These are phyloP conservation scores for Rhopalosiphum maidis DNA, from an alignment of 1,140 invertebrate species.

Conservation along the genomic window DNA sequence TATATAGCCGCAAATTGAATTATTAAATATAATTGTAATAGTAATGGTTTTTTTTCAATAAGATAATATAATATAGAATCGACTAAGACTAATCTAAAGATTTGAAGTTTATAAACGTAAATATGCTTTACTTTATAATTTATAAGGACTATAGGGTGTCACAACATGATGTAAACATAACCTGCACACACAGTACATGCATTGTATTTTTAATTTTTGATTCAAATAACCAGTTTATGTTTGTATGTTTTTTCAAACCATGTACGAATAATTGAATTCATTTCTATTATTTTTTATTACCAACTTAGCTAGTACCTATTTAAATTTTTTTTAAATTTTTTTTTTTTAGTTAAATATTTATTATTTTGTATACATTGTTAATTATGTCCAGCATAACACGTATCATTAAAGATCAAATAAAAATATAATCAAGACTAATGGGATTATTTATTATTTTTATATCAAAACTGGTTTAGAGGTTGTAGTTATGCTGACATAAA, in stretches of 20 bases:
- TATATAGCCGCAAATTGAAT: background rate
- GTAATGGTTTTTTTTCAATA: too few species aligned
- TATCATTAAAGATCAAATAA: background rate
- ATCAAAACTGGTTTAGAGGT: background rate
- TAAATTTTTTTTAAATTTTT: background rate
- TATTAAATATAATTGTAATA: background rate
- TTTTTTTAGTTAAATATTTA: constrained; percentile 12
- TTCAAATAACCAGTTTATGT: background rate
- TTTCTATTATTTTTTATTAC: background rate
- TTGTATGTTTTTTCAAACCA: background rate
- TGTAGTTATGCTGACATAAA: background rate
- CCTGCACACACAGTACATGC: background rate
- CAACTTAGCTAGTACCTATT: background rate
- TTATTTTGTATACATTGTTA: background rate
- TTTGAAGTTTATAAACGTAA: background rate
- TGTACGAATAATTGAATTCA: background rate
- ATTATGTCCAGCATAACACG: background rate
- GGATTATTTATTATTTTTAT: background rate
- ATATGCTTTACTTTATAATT: too few species aligned
- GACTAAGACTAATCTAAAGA: background rate
- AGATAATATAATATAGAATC: background rate
- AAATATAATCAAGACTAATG: background rate
- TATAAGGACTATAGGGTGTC: background rate
- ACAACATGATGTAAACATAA: background rate
- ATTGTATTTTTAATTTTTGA: background rate